phyloP scores from a whole-genome alignment of 2,113 vertebrate species.

The Bos indicus region DNA sequence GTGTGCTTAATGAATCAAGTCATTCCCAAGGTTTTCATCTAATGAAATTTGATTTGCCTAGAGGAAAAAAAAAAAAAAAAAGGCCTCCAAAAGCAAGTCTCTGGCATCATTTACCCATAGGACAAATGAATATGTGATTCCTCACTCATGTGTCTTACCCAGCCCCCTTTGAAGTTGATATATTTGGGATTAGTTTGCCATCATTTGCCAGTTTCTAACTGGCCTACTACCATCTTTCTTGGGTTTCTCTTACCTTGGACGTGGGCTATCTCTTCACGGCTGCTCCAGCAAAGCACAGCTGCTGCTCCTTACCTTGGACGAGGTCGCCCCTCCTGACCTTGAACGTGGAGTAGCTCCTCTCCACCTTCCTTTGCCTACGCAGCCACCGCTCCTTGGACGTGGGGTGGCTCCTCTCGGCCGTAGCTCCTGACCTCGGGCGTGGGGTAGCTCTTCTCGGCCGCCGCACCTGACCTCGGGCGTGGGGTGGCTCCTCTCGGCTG shows the following conservation, averaged over 20 bases:
- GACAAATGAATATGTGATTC: neutral
- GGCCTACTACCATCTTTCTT: neutral
- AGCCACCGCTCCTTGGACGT: no score
- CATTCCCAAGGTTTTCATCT: neutral
- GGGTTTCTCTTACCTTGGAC: no score
- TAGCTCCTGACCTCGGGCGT: no score
- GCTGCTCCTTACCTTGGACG: no score
- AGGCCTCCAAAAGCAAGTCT: neutral
- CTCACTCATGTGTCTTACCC: neutral
- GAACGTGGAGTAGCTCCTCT: no score
- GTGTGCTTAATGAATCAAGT: constrained; percentile 17
- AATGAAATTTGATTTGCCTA: neutral
- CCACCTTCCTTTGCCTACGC: no score
- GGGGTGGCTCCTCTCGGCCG: no score
- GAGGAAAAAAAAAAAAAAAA: neutral
- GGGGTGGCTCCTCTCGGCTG: accelerated
- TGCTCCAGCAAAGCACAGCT: no score
- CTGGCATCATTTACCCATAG: neutral
- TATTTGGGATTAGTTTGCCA: neutral
- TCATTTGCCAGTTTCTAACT: neutral
- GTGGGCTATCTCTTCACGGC: no score
- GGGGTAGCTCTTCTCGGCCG: no score
- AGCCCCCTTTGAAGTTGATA: no score
- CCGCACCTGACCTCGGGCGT: accelerated
- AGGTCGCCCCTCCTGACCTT: no score